Evolutionary conservation across 2,113 vertebrate species (phyloP), one percentile per base, ranked within the genome.

Genomic region (Caranx ignobilis): DNA sequence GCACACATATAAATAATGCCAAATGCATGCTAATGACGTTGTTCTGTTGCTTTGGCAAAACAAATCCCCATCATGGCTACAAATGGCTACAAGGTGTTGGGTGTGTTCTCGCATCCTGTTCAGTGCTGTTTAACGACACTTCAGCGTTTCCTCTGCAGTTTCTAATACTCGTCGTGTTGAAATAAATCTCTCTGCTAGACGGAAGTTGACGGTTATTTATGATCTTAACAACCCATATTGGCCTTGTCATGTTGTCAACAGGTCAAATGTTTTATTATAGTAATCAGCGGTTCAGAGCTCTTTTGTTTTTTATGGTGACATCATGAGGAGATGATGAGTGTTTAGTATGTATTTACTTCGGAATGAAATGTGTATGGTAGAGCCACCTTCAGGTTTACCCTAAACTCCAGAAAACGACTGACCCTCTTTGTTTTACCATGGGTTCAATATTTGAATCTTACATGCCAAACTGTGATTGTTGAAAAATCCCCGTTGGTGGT

Each of bases 11-110:
- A 88, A 85, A 92, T 89, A 86, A 91, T 89, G 75, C 88, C 88
- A 85, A 81, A 82, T 55, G 88, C 68, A 90, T 86, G 89, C 86
- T 92, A 91, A 91, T 89, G 81, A 88, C 37, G 26, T 81, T 64
- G 75, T 60, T 88, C 68, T 87, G 84, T 81, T 64, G 74, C 68
- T 54, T 70, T 75, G 77, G 87, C 45, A 59, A 81, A 89, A 85
- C 78, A 75, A 81, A 85, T 79, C 52, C 26, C 41, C 68, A 35
- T 77, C 67, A 61, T 45, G 66, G 55, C 75, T 56, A 41, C 82
- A 87, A 85, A 87, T 34, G 71, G 60, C 72, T 60, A 47, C 54
- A 69, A 67, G 67, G 69, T 83, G 61, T 47, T 8, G 31, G 77
- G 32, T 1, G 60, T 57, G 32, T 35, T 39, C 56, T 18, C 32